A percentile compares a stretch with the other conserved stretches of the same genome.
phyloP scores from a whole-genome alignment of 2,797 vertebrate genomes.

The Morus bassanus region DNA sequence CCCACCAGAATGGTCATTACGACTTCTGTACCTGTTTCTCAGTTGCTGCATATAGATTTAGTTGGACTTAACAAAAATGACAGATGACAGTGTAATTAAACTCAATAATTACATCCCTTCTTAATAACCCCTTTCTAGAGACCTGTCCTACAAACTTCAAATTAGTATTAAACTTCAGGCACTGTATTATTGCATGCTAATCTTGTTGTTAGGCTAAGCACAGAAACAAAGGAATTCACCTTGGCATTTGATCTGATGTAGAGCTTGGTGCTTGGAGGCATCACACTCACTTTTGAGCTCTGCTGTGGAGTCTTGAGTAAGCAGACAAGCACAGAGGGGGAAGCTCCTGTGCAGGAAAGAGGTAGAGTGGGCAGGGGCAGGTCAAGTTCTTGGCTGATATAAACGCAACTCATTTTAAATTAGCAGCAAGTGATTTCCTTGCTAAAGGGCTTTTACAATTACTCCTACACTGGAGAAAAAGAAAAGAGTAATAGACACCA shows the following conservation, averaged over 20 bases:
- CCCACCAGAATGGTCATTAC: background rate
- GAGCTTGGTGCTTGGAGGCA: background rate
- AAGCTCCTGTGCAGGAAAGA: background rate
- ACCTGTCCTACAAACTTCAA: background rate
- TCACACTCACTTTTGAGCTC: background rate
- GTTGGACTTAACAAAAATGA: background rate
- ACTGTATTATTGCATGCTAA: background rate
- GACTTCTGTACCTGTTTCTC: background rate
- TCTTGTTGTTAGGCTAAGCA: background rate
- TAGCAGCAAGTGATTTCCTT: background rate
- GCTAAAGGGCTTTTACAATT: background rate
- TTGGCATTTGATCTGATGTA: background rate
- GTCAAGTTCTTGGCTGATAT: background rate
- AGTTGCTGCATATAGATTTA: background rate
- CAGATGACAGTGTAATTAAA: background rate
- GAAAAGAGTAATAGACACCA: background rate
- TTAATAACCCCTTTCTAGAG: background rate
- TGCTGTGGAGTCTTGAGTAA: background rate
- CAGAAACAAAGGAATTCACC: background rate
- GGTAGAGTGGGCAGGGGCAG: background rate
- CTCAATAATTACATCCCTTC: background rate
- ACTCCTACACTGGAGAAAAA: background rate
- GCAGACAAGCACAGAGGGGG: background rate
- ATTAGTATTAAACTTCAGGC: background rate
- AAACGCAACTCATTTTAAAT: background rate